Base-by-base conservation (phyloP, 2,888 invertebrate species). In the Amorpha juglandis region DNA sequence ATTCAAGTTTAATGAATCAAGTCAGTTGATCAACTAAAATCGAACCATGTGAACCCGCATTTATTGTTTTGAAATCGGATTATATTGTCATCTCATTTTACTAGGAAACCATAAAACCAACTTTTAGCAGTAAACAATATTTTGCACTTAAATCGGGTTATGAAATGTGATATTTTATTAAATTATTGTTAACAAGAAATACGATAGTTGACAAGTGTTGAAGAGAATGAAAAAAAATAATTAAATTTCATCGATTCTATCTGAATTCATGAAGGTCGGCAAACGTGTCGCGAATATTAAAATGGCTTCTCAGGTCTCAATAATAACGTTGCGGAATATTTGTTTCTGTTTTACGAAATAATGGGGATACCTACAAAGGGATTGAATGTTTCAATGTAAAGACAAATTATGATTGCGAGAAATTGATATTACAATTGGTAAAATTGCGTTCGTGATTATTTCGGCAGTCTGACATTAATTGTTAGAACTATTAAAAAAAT, bases 191-290 rank as follows among this genome's bases (percentile, higher is more conserved):
- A 27, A 4, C 27, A 27, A 27, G 27, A 27, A 38, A 38, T 11
- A 4, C 16, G n/a, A 38, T 38, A 19, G 38, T 55, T 0, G 9
- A 35, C 4, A 38, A 16, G 33, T 14, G 12, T 35, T 55, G 1
- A 16, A 55, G 35, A 38, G 69, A 74, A 76, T 73, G 71, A 68
- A 69, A 67, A 69, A 67, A 65, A 77, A 76, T 78, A 78, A 79
- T 79, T 80, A 76, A 77, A 78, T 80, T 78, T 73, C 65, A 70
- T 71, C 75, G 68, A 78, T 76, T 71, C 66, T 66, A 64, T 67
- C 68, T 68, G 70, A 79, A 75, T 75, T 55, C 55, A 16, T 16
- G 70, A 65, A 69, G 69, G 64, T 71, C 65, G 70, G 63, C 58
- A 67, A 69, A 70, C 76, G 68, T 66, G 74, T 65, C 67, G 64